These are phyloP conservation scores for Orthonyx spaldingii DNA, from an alignment of 2,113 vertebrate genomes.

Conservation along the genomic window DNA sequence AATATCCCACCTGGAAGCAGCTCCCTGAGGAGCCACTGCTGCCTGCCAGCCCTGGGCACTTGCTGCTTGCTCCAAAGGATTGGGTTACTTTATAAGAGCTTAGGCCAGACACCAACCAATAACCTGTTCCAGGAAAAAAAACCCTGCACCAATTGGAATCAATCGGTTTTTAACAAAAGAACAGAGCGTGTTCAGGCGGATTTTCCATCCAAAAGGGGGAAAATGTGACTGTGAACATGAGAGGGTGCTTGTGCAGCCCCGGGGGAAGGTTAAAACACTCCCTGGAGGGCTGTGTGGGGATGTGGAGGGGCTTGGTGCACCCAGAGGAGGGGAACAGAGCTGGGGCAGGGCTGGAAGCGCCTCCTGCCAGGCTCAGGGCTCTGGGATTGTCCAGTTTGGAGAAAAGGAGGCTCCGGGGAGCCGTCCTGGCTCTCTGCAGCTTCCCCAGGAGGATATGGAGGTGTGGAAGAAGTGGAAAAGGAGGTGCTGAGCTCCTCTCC, in stretches of 20 bases:
- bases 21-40: neutral
- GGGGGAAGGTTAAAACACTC: neutral
- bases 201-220: neutral
- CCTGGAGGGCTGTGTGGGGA: neutral
- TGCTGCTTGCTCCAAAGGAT: neutral
- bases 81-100: conserved; percentile 33
- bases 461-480: neutral
- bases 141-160: neutral
- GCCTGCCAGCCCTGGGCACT: neutral
- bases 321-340: neutral
- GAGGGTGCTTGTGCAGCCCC: neutral
- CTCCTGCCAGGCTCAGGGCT: neutral
- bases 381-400: neutral
- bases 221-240: accelerated
- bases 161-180: neutral
- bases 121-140: neutral
- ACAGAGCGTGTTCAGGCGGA: accelerated
- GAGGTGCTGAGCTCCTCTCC: neutral
- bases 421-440: neutral
- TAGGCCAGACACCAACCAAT: neutral
- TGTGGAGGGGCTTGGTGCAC: neutral
- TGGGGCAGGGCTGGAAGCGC: neutral
- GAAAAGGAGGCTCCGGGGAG: neutral
- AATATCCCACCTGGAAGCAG: accelerated
- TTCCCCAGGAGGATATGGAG: neutral